Conservation (phyloP, 1,140 invertebrate species). For the Melanaphis sacchari region DNA sequence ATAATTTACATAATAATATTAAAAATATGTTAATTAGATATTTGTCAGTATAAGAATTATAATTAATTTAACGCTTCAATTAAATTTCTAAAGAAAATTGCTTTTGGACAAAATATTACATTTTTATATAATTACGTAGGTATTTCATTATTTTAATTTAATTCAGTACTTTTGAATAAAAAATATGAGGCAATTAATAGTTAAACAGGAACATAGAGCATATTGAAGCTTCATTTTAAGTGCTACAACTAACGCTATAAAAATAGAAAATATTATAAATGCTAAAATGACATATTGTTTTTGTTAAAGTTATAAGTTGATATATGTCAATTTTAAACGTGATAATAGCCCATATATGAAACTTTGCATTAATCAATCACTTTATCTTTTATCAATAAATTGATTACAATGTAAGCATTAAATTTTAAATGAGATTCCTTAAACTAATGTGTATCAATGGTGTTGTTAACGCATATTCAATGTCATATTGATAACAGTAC, state of each 20-base stretch:
- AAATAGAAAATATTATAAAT: background rate
- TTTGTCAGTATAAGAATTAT: background rate
- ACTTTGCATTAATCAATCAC: background rate
- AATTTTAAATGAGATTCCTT: background rate
- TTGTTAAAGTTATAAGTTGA: background rate
- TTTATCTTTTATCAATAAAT: background rate
- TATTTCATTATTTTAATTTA: background rate
- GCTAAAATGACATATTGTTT: background rate
- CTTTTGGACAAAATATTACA: background rate
- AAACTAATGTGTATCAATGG: background rate
- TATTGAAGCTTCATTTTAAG: background rate
- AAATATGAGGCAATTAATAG: background rate
- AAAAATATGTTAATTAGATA: background rate
- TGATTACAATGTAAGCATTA: background rate
- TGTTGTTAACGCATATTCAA: background rate
- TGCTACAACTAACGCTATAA: background rate
- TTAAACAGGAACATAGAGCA: background rate
- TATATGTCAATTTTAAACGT: background rate
- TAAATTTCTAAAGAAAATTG: background rate
- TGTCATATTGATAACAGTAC: background rate
- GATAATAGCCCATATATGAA: background rate
- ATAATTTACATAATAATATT: background rate
- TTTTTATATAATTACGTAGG: background rate
- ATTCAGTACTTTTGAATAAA: background rate
- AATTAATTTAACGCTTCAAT: background rate